phyloP scores from a whole-genome alignment of 2,888 invertebrate species.

The Drosophila picticornis region DNA sequence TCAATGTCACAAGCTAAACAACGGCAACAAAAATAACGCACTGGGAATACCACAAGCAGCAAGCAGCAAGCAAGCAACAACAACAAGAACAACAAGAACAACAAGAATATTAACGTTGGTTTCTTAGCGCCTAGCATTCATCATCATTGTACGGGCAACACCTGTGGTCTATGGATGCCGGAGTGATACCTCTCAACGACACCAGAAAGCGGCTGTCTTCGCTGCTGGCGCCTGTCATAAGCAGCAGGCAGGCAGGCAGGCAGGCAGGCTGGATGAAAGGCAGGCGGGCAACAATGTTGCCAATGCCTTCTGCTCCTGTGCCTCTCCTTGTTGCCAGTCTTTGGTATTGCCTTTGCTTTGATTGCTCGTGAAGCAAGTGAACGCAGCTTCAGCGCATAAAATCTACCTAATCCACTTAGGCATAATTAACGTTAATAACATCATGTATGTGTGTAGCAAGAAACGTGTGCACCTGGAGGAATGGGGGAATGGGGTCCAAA shows the following conservation, averaged over 20 bases:
- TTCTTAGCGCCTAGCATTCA: conserved; percentile 43
- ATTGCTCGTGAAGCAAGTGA: conserved; percentile 41
- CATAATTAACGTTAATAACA: conserved; percentile 71
- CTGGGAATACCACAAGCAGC: conserved; percentile 24
- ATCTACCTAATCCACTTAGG: conserved; percentile 73
- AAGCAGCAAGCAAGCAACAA: background rate
- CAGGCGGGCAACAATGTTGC: conserved; percentile 36
- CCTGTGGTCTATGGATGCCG: conserved; percentile 42
- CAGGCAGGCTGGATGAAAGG: conserved; percentile 1
- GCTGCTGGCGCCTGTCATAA: conserved; percentile 45
- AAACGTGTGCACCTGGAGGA: background rate
- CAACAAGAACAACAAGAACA: conserved; percentile 5
- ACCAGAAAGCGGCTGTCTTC: conserved; percentile 38
- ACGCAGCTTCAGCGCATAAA: conserved; percentile 56
- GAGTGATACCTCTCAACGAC: conserved; percentile 27
- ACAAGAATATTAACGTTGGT: conserved; percentile 27
- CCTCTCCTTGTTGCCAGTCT: conserved; percentile 4
- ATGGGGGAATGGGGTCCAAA: no score
- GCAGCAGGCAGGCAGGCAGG: conserved; percentile 23
- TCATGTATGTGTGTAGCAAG: conserved; percentile 53
- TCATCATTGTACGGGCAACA: conserved; percentile 54
- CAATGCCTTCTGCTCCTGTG: conserved; percentile 8
- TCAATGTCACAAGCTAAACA: conserved; percentile 69
- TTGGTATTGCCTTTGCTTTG: conserved; percentile 26
- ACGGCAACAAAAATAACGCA: conserved; percentile 24